Base-by-base conservation (phyloP, 2,888 invertebrate genomes). In the Cataglyphis cursor region DNA sequence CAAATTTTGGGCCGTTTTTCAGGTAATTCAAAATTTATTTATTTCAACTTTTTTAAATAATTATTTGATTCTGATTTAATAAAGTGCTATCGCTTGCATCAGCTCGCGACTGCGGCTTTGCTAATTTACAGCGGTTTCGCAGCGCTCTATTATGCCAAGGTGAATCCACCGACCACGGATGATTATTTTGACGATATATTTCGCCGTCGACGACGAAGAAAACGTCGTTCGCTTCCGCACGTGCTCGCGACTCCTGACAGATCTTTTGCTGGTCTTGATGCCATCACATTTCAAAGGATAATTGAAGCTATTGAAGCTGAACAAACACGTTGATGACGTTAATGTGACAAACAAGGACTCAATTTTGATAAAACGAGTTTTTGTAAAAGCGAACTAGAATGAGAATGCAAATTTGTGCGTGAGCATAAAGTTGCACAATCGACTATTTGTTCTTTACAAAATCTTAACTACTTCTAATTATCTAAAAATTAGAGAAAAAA, bases 1-100 rank as follows among this genome's bases (percentile, higher is more conserved):
- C 95, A 98, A 98, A 94, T 98, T 98, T 95, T 98, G 98, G 98
- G 97, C 98, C 51, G 97, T 96, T 10, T 98, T 98, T 94, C 98
- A 98, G 96, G 98, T 97, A 94, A 95, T 85, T 86, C 3, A 3
- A 4, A 9, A n/a, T 41, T 12, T n/a, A 12, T 18, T 15, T 1
- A 0, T 12, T 35, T 18, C 5, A 28, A 73, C 28, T 31, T 74
- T 21, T 44, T 2, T 9, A 5, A 0, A 15, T 35, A 64, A 35
- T 38, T 6, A 9, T 21, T 18, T 18, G 6, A 59, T 8, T 21
- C 44, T 15, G 21, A 35, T 64, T 75, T n/a, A 57, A 73, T 48
- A n/a, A 31, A 3, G 15, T 59, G 41, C 15, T 59, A 12, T 73
- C 41, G 8, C 21, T 61, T 66, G 68, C 4, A 9, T 88, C 95